These are phyloP conservation scores for Piprites chloris DNA, from an alignment of 2,113 vertebrate species.

Conservation along the genomic window DNA sequence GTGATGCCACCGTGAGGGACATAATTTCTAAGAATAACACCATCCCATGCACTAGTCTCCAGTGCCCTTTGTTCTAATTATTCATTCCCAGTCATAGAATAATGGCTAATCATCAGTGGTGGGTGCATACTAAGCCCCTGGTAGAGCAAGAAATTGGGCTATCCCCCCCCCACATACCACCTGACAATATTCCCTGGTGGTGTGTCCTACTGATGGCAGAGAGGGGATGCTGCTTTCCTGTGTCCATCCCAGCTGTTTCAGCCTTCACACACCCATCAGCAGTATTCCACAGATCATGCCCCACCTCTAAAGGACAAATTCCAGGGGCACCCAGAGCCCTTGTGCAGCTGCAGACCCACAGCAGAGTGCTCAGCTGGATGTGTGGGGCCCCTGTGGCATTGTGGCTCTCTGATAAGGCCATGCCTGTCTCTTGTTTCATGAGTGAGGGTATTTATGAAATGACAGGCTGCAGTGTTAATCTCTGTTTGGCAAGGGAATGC, in stretches of 20 bases:
- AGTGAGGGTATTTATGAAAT: constrained; percentile 14
- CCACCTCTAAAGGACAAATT: not conserved
- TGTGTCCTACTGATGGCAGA: not conserved
- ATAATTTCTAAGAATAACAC: constrained; percentile 13
- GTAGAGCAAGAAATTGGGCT: not conserved
- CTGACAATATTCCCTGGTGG: not conserved
- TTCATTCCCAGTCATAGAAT: not conserved
- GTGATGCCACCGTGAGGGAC: not conserved
- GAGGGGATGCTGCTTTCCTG: not conserved
- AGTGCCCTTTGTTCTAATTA: not conserved
- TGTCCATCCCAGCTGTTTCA: not conserved
- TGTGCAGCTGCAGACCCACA: rapidly evolving
- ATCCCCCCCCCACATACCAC: not conserved
- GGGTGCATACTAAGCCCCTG: not conserved
- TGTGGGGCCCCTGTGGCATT: not conserved
- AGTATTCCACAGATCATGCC: not conserved
- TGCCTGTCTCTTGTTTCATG: not conserved
- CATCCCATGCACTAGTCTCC: not conserved
- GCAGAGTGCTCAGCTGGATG: not conserved
- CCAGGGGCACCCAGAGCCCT: not conserved
- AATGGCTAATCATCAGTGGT: not conserved
- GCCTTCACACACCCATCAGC: not conserved
- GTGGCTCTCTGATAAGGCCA: not conserved
- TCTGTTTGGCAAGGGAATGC: not conserved
- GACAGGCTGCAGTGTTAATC: constrained; percentile 3